These are phyloP conservation scores for Agrilus cyanescens DNA, from an alignment of 2,888 invertebrate species.

Conservation along the genomic window DNA sequence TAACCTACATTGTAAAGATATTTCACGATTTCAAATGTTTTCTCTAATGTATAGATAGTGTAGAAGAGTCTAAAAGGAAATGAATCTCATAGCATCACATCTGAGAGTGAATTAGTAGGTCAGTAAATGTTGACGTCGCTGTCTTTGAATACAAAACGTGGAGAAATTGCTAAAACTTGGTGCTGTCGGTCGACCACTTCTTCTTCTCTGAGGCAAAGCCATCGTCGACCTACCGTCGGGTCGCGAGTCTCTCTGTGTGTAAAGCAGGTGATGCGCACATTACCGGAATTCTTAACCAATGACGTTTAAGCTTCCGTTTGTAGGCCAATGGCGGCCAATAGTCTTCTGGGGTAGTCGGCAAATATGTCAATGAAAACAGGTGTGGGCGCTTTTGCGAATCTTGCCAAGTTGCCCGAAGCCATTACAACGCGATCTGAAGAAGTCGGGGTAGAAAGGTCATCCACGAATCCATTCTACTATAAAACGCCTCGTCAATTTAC, in stretches of 20 bases:
- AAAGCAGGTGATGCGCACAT: slow-evolving; percentile 14
- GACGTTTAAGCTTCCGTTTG: slow-evolving; percentile 20
- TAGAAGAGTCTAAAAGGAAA: too few species aligned
- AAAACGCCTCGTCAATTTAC: slow-evolving; percentile 29
- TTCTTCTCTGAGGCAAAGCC: too few species aligned
- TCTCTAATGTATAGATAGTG: too few species aligned
- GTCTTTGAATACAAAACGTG: too few species aligned
- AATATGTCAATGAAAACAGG: slow-evolving; percentile 29
- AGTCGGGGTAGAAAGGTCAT: slow-evolving; percentile 34
- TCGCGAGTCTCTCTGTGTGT: slow-evolving; percentile 3
- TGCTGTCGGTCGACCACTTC: too few species aligned
- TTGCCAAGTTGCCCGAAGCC: slow-evolving; percentile 12
- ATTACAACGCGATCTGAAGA: slow-evolving; percentile 6
- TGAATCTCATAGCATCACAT: too few species aligned
- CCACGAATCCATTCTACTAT: slow-evolving; percentile 26
- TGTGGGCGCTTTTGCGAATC: slow-evolving; percentile 17
- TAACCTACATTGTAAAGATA: too few species aligned
- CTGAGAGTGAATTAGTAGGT: too few species aligned
- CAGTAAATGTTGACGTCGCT: too few species aligned
- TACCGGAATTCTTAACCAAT: slow-evolving; percentile 18
- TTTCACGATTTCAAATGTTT: too few species aligned
- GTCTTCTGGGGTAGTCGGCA: slow-evolving; percentile 32
- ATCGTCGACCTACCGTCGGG: too few species aligned
- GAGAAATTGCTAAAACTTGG: too few species aligned
- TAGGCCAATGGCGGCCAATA: slow-evolving; percentile 31